Evolutionary conservation across 2,113 vertebrate species (phyloP), one percentile per base, ranked within the genome.

Genomic region (Gobio gobio): DNA sequence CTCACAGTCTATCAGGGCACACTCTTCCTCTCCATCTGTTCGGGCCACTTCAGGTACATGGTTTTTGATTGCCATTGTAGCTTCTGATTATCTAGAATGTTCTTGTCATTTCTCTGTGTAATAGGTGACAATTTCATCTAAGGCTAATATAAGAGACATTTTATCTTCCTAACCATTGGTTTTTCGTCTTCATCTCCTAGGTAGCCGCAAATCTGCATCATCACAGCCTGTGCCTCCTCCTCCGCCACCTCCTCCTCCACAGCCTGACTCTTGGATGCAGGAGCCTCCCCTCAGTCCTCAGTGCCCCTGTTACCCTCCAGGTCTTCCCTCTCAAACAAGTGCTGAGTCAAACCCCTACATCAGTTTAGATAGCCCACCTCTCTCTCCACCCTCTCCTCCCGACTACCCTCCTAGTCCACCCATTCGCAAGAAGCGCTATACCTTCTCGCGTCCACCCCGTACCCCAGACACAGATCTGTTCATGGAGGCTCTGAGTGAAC

Each of bases 301-400:
- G 56, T 92, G 95, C 73, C 93, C 88, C 20, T 93, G 91, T 86
- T 97, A 96, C 82, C 83, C 91, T 16, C 94, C 94, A 7, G 94
- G 92, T n/a, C 91, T 95, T 83, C 95, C 95, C 1, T 96, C 95
- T n/a, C 98, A 97, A 43, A 96, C 93, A 92, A 99, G 97, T 91
- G 96, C 94, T 0, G 98, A 99, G 87, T 98, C 97, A 76, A 98
- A 99, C 90, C 98, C 97, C 14, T 99, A 99, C 5, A 95, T 98
- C 76, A 99, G 97, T 93, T 93, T 99, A 58, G 98, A 99, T 92
- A 98, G 98, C 90, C 96, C 97, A 0, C 94, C 95, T 1, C 94
- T 95, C 0, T 98, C 97, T 7, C 97, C 98, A 3, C 94, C 97
- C 7, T 94, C 95, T 83, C 94, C 92, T 54, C n/a, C 89, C 0